Evolutionary conservation across 2,888 invertebrate species (phyloP).

Genomic region (Perithous albicinctus): DNA sequence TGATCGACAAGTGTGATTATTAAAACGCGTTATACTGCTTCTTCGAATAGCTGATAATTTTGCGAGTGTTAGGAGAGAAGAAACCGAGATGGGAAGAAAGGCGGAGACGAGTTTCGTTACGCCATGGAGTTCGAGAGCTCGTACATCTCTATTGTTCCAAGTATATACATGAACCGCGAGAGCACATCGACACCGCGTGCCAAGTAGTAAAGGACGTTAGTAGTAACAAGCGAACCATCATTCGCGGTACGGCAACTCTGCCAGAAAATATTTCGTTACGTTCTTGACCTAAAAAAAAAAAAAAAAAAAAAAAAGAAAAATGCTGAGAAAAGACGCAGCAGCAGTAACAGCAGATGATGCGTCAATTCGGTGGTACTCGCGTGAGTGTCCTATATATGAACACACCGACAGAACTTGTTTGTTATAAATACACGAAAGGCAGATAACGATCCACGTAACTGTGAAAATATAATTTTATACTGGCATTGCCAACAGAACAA

Average conservation of each 20-base stretch:
- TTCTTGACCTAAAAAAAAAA: conserved; percentile 67
- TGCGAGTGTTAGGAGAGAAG: conserved; percentile 2
- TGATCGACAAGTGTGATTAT: conserved; percentile 3
- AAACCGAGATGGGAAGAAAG: conserved; percentile 15
- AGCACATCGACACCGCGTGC: conserved; percentile 44
- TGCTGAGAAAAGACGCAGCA: not conserved
- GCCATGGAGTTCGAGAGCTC: conserved; percentile 36
- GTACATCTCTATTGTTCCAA: conserved; percentile 52
- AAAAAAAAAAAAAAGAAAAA: conserved; percentile 38
- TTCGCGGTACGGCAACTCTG: conserved; percentile 25
- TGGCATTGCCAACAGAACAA: conserved; percentile 24
- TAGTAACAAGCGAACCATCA: not conserved
- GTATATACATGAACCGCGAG: conserved; percentile 37
- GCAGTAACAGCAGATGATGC: conserved; percentile 23
- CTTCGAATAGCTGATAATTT: not conserved
- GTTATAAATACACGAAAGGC: conserved; percentile 50
- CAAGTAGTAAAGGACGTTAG: not conserved
- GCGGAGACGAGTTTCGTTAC: conserved; percentile 27
- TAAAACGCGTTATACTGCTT: not conserved
- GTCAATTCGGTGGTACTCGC: conserved; percentile 51
- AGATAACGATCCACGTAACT: conserved; percentile 55
- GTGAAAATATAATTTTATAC: conserved; percentile 31
- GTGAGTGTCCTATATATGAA: conserved; percentile 32
- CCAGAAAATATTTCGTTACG: conserved; percentile 63
- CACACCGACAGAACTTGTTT: conserved; percentile 43